Conservation (phyloP, 2,113 vertebrate genomes). For the Morone chrysops region DNA sequence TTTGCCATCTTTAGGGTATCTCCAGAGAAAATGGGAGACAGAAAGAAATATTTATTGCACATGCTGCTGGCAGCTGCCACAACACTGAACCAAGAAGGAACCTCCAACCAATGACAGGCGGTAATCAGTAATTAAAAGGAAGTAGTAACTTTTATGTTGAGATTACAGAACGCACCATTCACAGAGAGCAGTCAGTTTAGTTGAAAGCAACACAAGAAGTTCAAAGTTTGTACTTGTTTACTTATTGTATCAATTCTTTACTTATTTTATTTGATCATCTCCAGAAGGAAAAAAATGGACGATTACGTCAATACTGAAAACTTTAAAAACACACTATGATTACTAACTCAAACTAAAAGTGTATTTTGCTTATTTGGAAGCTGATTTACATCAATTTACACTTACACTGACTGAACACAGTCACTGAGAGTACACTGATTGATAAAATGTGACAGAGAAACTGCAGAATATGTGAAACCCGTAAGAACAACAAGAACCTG, state of each 20-base stretch:
- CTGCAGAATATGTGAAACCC: background rate
- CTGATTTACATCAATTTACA: background rate
- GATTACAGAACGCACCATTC: background rate
- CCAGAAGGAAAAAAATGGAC: background rate
- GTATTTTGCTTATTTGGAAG: background rate
- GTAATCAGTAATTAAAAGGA: background rate
- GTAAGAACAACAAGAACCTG: background rate
- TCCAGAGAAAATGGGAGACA: background rate
- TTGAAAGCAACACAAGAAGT: background rate
- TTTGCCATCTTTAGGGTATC: background rate
- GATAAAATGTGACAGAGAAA: background rate
- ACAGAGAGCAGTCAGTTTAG: background rate
- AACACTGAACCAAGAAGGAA: background rate
- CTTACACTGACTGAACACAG: too few relatives aligned
- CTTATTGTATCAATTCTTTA: background rate
- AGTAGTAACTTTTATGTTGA: background rate
- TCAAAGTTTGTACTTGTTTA: background rate
- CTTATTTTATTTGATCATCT: background rate
- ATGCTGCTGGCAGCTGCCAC: background rate
- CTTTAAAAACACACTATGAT: background rate
- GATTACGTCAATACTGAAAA: too few relatives aligned
- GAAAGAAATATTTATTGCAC: background rate
- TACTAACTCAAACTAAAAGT: background rate
- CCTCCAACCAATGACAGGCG: background rate
- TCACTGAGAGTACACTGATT: background rate